These are phyloP conservation scores for Hirudinaria manillensis DNA, from an alignment of 2,888 invertebrate species.

Conservation along the genomic window DNA sequence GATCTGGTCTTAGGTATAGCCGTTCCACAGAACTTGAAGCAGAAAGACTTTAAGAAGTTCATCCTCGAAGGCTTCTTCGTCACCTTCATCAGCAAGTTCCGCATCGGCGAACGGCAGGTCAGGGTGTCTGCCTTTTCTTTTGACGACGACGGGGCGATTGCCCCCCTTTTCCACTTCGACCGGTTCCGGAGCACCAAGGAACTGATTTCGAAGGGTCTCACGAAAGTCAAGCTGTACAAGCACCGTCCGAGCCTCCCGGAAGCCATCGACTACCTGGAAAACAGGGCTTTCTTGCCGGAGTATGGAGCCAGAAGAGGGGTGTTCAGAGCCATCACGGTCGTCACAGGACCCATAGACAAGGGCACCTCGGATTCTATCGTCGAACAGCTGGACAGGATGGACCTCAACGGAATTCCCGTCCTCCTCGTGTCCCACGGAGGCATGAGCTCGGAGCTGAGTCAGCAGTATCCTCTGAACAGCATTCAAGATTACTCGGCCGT, in stretches of 20 bases:
- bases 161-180: conserved; percentile 11
- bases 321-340: background rate
- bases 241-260: background rate
- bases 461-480: conserved; percentile 6
- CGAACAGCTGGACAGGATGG: conserved; percentile 15
- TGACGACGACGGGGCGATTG: conserved; percentile 2
- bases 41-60: conserved; percentile 21
- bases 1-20: conserved; percentile 23
- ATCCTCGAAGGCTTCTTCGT: conserved; percentile 21
- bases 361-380: background rate
- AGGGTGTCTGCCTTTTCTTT: conserved; percentile 21
- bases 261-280: conserved; percentile 24
- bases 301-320: conserved; percentile 16
- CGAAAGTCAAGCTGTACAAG: conserved; percentile 11
- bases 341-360: background rate
- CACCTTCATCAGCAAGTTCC: conserved; percentile 16
- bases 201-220: background rate
- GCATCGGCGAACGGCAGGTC: conserved; percentile 5
- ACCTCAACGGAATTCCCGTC: background rate
- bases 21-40: background rate
- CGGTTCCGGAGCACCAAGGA: background rate
- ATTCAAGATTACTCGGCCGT: conserved; percentile 15
- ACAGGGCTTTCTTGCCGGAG: conserved; percentile 11
- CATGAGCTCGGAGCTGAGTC: background rate
- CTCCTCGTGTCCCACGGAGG: conserved; percentile 12